Percentiles rank a stretch among this genome's conserved stretches.
Evolutionary conservation across 2,888 invertebrate species (phyloP).

Genomic region (Lochmaea crataegi): DNA sequence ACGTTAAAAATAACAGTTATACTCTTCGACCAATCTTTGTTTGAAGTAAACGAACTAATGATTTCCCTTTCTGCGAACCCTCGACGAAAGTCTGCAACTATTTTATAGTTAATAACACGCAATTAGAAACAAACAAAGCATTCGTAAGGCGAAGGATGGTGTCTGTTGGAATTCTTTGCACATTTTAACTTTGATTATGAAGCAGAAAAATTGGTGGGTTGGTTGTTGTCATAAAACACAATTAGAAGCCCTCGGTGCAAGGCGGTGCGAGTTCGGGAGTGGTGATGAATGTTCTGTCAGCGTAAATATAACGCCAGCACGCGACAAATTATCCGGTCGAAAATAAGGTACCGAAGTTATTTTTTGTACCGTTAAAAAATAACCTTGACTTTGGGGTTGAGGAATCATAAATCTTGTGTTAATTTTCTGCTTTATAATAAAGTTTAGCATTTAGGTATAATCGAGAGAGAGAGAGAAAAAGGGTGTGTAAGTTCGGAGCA

Average conservation of each 20-base stretch:
- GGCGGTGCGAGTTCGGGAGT: constrained; percentile 55
- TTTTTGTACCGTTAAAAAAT: neutral
- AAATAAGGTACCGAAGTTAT: neutral
- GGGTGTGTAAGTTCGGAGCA: constrained; percentile 16
- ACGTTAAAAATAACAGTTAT: neutral
- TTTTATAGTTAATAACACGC: constrained; percentile 25
- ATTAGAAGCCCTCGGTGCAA: constrained; percentile 57
- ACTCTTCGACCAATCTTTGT: neutral
- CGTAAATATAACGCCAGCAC: constrained; percentile 58
- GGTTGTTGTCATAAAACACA: constrained; percentile 58
- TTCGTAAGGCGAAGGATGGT: constrained; percentile 32
- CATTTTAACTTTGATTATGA: constrained; percentile 51
- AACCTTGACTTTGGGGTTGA: neutral
- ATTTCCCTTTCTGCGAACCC: neutral
- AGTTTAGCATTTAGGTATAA: constrained; percentile 23
- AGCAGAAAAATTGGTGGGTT: constrained; percentile 54
- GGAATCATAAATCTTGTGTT: constrained; percentile 26
- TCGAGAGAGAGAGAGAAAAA: constrained; percentile 26
- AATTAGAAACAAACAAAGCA: constrained; percentile 35
- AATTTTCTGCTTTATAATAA: neutral
- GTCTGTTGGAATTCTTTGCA: constrained; percentile 45
- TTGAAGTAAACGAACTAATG: neutral
- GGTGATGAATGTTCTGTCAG: constrained; percentile 60
- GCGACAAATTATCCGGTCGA: constrained; percentile 52
- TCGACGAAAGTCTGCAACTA: neutral